These are phyloP conservation scores for Dynastes grantii DNA, from an alignment of 2,888 invertebrate genomes.

Conservation along the genomic window DNA sequence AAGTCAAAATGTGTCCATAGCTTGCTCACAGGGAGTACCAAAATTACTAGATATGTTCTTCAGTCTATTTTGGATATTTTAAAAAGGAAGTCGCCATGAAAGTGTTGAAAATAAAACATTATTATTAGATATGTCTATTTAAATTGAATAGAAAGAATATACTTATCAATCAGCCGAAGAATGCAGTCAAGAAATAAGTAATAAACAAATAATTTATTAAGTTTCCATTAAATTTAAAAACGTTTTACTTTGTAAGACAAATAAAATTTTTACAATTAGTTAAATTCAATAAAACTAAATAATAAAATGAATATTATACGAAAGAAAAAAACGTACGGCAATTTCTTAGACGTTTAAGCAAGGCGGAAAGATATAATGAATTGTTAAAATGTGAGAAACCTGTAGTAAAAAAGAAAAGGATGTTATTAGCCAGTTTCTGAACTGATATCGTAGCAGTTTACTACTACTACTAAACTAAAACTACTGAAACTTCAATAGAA, in stretches of 20 bases:
- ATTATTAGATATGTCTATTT: background rate
- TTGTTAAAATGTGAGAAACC: constrained; percentile 58
- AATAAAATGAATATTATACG: constrained; percentile 52
- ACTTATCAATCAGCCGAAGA: constrained; percentile 66
- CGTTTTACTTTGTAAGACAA: constrained; percentile 15
- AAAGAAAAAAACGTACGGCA: constrained; percentile 54
- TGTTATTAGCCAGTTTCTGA: constrained; percentile 64
- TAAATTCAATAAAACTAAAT: constrained; percentile 54
- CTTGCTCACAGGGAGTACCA: too few relatives aligned
- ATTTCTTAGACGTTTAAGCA: constrained; percentile 56
- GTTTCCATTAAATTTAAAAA: constrained; percentile 55
- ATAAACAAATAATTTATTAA: constrained; percentile 4
- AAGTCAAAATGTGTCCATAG: too few relatives aligned
- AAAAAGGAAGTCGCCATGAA: background rate
- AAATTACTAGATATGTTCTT: too few relatives aligned
- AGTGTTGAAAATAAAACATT: background rate
- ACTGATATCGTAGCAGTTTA: constrained; percentile 62
- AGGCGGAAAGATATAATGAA: constrained; percentile 54
- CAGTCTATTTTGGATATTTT: too few relatives aligned
- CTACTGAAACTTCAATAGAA: constrained; percentile 58
- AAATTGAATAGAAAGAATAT: constrained; percentile 55
- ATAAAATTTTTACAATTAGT: constrained; percentile 55
- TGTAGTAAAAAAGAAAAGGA: constrained; percentile 65
- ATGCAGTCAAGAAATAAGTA: constrained; percentile 62
- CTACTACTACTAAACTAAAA: constrained; percentile 48